Conservation (phyloP, 2,888 invertebrate species). For the Tortricodes alternella region DNA sequence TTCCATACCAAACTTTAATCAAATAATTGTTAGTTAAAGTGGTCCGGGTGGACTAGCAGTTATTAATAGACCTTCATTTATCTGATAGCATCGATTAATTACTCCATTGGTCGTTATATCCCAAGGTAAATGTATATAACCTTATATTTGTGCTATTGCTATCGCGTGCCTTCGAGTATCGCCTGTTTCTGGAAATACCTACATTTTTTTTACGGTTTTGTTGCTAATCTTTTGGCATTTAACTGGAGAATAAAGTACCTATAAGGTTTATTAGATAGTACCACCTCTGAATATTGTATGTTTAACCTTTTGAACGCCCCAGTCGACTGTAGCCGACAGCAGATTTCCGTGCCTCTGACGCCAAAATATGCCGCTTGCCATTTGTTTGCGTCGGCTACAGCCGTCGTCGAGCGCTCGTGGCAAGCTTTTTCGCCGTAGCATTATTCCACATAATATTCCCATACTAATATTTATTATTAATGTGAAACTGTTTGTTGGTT, state of each 20-base stretch:
- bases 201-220: conserved; percentile 13
- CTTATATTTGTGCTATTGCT: not conserved
- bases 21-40: conserved; percentile 20
- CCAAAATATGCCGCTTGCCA: no score
- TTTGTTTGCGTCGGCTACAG: no score
- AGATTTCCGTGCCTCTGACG: no score
- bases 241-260: not conserved
- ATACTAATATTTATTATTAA: no score
- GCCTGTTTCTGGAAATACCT: conserved; percentile 14
- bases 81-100: conserved; percentile 46
- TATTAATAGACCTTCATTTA: conserved; percentile 40
- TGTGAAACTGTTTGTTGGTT: no score
- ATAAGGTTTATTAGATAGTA: no score
- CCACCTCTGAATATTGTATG: no score
- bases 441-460: no score
- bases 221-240: conserved; percentile 8
- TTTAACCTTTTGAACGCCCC: no score
- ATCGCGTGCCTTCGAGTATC: conserved; percentile 21
- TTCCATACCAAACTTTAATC: conserved; percentile 12
- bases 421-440: no score
- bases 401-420: no score
- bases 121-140: conserved; percentile 31
- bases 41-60: conserved; percentile 5
- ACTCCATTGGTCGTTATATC: conserved; percentile 39
- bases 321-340: no score